A percentile compares a stretch with the other conserved stretches of the same genome.
phyloP scores from a whole-genome alignment of 2,888 invertebrate genomes.

The Melieria omissa region DNA sequence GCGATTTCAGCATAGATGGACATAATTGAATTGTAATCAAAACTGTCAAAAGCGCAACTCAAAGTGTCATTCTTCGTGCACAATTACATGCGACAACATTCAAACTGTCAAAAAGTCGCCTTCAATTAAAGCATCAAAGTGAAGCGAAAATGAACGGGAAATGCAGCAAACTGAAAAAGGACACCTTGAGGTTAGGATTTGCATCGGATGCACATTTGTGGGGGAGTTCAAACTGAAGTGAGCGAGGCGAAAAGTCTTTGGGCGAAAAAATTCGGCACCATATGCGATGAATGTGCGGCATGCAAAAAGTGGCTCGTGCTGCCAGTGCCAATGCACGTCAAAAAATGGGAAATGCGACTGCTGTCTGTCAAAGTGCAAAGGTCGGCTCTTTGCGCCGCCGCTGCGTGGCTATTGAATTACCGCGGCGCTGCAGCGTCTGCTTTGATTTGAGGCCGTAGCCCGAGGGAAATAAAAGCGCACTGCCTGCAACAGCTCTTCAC shows the following conservation, averaged over 20 bases:
- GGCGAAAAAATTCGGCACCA: slow-evolving; percentile 1
- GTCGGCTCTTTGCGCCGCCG: slow-evolving; percentile 22
- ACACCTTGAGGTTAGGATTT: slow-evolving; percentile 32
- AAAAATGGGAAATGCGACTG: slow-evolving; percentile 37
- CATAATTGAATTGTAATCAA: slow-evolving; percentile 39
- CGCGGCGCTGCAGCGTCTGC: slow-evolving; percentile 31
- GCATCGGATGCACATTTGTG: slow-evolving; percentile 1
- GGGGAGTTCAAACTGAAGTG: too few species aligned
- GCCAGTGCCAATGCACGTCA: slow-evolving; percentile 34
- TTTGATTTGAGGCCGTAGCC: slow-evolving; percentile 47
- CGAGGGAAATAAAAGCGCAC: slow-evolving; percentile 46
- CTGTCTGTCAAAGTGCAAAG: slow-evolving; percentile 31
- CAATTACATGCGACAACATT: slow-evolving; percentile 43
- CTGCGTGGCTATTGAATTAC: slow-evolving; percentile 46
- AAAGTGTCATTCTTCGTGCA: slow-evolving; percentile 39
- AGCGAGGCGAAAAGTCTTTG: too few species aligned
- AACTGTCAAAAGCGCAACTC: slow-evolving; percentile 42
- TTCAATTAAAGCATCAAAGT: slow-evolving; percentile 59
- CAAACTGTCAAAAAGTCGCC: slow-evolving; percentile 64
- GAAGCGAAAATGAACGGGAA: slow-evolving; percentile 50
- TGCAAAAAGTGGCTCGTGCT: slow-evolving; percentile 18
- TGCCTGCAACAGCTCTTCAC: not conserved
- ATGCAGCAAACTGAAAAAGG: slow-evolving; percentile 14
- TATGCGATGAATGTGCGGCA: slow-evolving; percentile 31
- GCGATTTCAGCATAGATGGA: slow-evolving; percentile 2